These are phyloP conservation scores for Benitochromis conjunctus DNA, from an alignment of 2,113 vertebrate species.

Conservation along the genomic window DNA sequence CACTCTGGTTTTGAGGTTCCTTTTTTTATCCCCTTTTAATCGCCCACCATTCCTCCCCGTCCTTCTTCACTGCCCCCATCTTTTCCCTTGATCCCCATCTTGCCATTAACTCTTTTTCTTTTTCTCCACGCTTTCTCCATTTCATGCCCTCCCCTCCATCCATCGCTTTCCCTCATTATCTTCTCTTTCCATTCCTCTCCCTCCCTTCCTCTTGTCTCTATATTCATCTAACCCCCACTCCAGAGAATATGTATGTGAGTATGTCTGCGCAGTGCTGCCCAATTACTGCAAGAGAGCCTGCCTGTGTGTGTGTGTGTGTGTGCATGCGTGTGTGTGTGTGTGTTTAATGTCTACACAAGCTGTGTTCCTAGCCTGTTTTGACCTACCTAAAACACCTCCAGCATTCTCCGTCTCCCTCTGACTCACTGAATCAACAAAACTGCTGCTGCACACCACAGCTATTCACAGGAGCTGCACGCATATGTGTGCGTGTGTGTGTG, in stretches of 20 bases:
- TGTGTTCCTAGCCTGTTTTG: conserved; percentile 48
- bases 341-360: conserved; percentile 25
- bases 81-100: neutral
- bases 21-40: neutral
- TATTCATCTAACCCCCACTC: conserved; percentile 47
- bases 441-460: conserved; percentile 11
- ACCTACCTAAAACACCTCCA: conserved; percentile 64
- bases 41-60: neutral
- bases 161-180: conserved; percentile 41
- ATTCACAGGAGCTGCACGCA: neutral
- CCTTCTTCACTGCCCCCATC: neutral
- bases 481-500: neutral
- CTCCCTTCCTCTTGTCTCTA: conserved; percentile 33
- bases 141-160: conserved; percentile 21
- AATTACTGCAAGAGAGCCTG: conserved; percentile 63
- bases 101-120: conserved; percentile 4
- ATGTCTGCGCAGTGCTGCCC: conserved; percentile 54
- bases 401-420: conserved; percentile 58
- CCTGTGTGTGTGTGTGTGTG: conserved; percentile 25
- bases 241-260: conserved; percentile 61
- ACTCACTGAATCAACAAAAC: conserved; percentile 62
- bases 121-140: conserved; percentile 44
- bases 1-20: neutral
- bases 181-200: conserved; percentile 35
- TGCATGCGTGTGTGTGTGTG: conserved; percentile 26